Base-by-base conservation (phyloP, 1,140 invertebrate species). In the Pemphigus obesinymphae region DNA sequence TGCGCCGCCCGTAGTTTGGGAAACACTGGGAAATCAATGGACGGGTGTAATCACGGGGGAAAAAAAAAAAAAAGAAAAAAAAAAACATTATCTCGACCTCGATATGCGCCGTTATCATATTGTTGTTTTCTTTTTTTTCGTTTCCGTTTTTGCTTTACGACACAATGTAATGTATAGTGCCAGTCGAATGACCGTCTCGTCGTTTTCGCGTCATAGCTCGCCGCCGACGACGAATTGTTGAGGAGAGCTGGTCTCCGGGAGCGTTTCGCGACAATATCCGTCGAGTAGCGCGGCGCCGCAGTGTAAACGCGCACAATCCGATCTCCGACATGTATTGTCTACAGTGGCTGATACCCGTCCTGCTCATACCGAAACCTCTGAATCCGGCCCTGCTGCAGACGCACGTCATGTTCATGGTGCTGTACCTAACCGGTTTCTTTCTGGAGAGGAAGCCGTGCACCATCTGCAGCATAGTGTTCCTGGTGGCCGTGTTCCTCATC, bases 311-410 rank as follows among this genome's bases (percentile, higher is more conserved):
- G 43, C 80, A 55, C 66, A 50, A 37, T n/a, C 2, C n/a, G n/a
- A n/a, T n/a, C n/a, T n/a, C 10, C 50, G 31, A 58, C 85, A 99
- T 99, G 97, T 99, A 99, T 90, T 99, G 97, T 89, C 91, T 99
- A 85, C 97, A 99, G 90, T 99, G 96, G 95, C 88, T 99, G 84
- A 95, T 99, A 85, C 97, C 97, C 73, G 96, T 99, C 73, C 89
- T 99, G 82, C 90, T 99, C 70, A 97, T 99, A 87, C 97, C 97
- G 83, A 99, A 99, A 88, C 97, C 97, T 55, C 91, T 96, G 55
- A 98, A 98, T 88, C 96, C 96, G 85, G 95, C 96, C 48, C 88
- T 98, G 31, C 90, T 98, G 82, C 95, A 97, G 87, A 98, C 97
- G 82, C 96, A 99, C 88, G 94, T 97, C 48, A 96, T 98, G 93